A percentile compares a stretch with the other conserved stretches of the same genome.
phyloP scores from a whole-genome alignment of 2,797 vertebrate species.

The Hippocampus kuda region DNA sequence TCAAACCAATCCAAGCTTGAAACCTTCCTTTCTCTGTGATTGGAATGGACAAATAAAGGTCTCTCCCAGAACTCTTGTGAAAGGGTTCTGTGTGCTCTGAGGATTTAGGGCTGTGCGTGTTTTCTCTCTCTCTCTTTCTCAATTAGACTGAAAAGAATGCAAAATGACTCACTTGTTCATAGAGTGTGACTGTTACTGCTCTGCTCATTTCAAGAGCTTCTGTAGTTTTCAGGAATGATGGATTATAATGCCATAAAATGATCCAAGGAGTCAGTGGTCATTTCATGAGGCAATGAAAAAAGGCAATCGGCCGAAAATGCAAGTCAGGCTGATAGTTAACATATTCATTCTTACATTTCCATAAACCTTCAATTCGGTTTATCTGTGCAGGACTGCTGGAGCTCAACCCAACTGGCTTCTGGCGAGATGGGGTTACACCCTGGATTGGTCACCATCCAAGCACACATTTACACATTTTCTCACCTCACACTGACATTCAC shows the following conservation, averaged over 20 bases:
- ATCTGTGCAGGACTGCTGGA: no score
- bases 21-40: conserved; percentile 71
- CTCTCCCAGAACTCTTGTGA: conserved; percentile 75
- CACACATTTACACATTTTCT: no score
- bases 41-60: conserved; percentile 85
- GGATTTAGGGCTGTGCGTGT: conserved; percentile 72
- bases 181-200: conserved; percentile 8
- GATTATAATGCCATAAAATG: not conserved
- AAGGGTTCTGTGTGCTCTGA: conserved; percentile 79
- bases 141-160: conserved; percentile 71
- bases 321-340: not conserved
- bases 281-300: not conserved
- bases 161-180: conserved; percentile 64
- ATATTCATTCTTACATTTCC: no score
- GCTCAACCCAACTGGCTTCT: no score
- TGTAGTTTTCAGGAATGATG: not conserved
- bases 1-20: conserved; percentile 77
- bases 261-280: not conserved
- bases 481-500: no score
- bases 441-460: no score
- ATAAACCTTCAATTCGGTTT: no score
- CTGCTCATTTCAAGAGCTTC: not conserved
- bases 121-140: conserved; percentile 64
- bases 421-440: no score
- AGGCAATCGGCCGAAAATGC: not conserved